These are phyloP conservation scores for Drosophila ambigua DNA, from an alignment of 1,140 invertebrate species.

Conservation along the genomic window DNA sequence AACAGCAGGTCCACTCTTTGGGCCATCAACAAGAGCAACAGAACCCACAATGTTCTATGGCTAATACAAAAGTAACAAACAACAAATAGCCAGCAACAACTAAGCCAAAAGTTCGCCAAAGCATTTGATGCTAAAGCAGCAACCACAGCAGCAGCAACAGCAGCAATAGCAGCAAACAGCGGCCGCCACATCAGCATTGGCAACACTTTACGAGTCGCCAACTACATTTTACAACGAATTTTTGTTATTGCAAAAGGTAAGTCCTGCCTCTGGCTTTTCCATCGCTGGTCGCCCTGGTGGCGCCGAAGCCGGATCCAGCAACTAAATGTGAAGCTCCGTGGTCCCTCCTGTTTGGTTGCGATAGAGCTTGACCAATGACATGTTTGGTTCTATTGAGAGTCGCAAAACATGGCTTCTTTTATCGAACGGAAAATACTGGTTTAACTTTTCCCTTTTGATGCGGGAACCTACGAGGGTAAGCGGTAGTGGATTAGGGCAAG, in stretches of 20 bases:
- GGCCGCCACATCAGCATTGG: conserved; percentile 47
- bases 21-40: conserved; percentile 29
- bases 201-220: conserved; percentile 76
- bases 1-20: conserved; percentile 38
- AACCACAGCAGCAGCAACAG: conserved; percentile 22
- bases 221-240: conserved; percentile 79
- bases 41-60: conserved; percentile 39
- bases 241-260: conserved; percentile 77
- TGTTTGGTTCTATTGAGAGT: no score
- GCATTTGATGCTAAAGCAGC: conserved; percentile 44
- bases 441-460: no score
- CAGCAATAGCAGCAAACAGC: conserved; percentile 31
- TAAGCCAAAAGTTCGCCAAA: conserved; percentile 46
- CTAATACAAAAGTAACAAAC: conserved; percentile 55
- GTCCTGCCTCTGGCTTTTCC: conserved; percentile 26
- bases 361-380: no score
- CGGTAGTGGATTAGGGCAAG: no score
- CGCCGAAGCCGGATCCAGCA: no score
- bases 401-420: no score
- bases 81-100: conserved; percentile 56
- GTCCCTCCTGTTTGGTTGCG: no score
- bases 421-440: no score
- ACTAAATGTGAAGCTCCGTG: conserved; percentile 10
- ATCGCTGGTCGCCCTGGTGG: not conserved
- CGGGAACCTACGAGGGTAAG: no score